Evolutionary conservation across 2,113 vertebrate species (phyloP).

Genomic region (Sprattus sprattus): DNA sequence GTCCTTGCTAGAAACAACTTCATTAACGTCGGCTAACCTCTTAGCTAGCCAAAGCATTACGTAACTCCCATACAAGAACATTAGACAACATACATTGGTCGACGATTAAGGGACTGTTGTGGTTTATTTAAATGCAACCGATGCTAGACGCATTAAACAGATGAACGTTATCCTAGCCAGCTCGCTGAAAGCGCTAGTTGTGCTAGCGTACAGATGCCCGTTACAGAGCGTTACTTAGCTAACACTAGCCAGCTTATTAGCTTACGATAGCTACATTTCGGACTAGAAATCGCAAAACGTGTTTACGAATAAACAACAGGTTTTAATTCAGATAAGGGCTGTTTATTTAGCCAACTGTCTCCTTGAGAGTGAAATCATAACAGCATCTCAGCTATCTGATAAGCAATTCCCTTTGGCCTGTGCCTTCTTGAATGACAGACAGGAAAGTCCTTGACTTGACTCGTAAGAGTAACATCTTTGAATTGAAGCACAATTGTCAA

Average conservation of each 20-base stretch:
- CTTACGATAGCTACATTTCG: not conserved
- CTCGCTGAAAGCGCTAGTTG: not conserved
- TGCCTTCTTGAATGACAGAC: not conserved
- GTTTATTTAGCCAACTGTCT: not conserved
- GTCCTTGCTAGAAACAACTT: not conserved
- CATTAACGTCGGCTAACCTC: too few species aligned
- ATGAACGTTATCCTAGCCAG: not conserved
- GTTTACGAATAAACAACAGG: not conserved
- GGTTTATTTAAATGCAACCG: not conserved
- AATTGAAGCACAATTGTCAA: not conserved
- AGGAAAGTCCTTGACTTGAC: conserved; percentile 13
- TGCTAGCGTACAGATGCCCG: not conserved
- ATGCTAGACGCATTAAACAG: not conserved
- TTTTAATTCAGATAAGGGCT: not conserved
- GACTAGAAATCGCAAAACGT: not conserved
- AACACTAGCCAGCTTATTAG: not conserved
- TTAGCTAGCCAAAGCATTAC: not conserved
- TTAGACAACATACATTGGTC: not conserved
- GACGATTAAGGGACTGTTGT: not conserved
- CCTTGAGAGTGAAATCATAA: not conserved
- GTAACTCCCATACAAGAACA: not conserved
- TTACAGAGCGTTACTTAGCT: not conserved
- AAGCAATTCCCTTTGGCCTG: not conserved
- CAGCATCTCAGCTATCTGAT: not conserved
- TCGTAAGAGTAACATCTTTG: not conserved